These are phyloP conservation scores for Actenoides hombroni DNA, from an alignment of 2,113 vertebrate species.

Conservation along the genomic window DNA sequence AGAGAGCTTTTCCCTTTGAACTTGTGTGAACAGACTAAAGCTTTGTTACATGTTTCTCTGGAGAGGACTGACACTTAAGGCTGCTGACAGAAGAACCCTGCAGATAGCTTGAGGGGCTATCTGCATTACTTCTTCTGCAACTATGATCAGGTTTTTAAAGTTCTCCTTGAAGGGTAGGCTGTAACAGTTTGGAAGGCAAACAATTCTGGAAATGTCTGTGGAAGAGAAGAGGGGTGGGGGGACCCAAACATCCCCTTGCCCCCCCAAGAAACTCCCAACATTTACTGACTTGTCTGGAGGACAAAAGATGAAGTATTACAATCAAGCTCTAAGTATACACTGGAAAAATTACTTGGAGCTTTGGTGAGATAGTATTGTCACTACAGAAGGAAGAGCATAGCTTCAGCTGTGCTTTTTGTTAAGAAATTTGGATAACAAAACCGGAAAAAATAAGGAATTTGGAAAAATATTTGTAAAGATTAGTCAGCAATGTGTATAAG, in stretches of 20 bases:
- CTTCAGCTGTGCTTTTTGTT: not conserved
- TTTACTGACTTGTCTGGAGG: not conserved
- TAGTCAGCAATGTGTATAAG: not conserved
- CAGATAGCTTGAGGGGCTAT: conserved; percentile 69
- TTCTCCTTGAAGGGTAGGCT: conserved; percentile 9
- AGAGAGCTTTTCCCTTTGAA: conserved; percentile 69
- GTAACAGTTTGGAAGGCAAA: conserved; percentile 34
- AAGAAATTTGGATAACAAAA: not conserved
- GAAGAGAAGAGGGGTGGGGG: too few species aligned
- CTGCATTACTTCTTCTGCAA: conserved; percentile 1
- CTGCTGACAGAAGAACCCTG: conserved; percentile 72
- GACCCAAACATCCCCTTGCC: not conserved
- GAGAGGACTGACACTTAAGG: conserved; percentile 56
- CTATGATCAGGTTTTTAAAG: conserved; percentile 22
- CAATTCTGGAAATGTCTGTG: not conserved
- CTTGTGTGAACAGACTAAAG: conserved; percentile 5
- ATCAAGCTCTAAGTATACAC: not conserved
- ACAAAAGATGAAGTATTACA: not conserved
- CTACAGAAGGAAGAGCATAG: not conserved
- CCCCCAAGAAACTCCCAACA: not conserved
- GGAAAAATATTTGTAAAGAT: not conserved
- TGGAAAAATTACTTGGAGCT: not conserved
- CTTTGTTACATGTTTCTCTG: conserved; percentile 64
- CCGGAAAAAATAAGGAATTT: not conserved
- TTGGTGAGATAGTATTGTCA: not conserved